Evolutionary conservation across 30 jellyfish, hydroid and myxozoan species (phyloP).

Genomic region (Cassiopea andromeda): DNA sequence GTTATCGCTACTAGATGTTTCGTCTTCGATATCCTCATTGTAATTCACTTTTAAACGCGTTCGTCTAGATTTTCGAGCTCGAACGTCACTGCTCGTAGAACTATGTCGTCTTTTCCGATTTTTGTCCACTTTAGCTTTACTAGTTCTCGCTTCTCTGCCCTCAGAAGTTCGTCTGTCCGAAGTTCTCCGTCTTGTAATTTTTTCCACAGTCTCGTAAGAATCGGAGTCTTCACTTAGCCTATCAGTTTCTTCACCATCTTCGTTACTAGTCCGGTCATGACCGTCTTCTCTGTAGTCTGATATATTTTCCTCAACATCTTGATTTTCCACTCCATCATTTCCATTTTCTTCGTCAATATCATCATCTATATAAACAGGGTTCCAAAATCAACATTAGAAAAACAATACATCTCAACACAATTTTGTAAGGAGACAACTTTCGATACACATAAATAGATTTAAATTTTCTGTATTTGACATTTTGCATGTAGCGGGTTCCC

Average conservation of each 20-base stretch:
- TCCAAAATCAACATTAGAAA: no score
- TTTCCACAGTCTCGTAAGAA: neutral
- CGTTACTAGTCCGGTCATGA: constrained; percentile 9
- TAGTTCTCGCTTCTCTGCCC: neutral
- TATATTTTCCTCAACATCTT: constrained; percentile 30
- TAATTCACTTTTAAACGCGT: constrained; percentile 63
- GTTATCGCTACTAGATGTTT: constrained; percentile 18
- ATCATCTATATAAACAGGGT: neutral
- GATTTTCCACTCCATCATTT: constrained; percentile 4
- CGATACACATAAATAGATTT: no score
- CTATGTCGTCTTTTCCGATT: constrained; percentile 44
- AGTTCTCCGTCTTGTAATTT: neutral
- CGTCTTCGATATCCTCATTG: constrained; percentile 63
- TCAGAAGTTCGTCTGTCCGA: neutral
- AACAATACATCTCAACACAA: no score
- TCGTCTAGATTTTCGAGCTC: constrained; percentile 59
- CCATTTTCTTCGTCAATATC: constrained; percentile 40
- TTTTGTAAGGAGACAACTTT: no score
- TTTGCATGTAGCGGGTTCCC: no score
- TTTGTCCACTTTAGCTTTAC: constrained; percentile 9
- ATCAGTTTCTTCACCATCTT: neutral
- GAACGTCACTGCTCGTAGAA: constrained; percentile 18
- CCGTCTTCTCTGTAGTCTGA: constrained; percentile 39
- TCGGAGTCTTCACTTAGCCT: constrained; percentile 22
- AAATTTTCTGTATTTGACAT: no score